A percentile compares a stretch with the other conserved stretches of the same genome.
These are phyloP conservation scores for Cuculus canorus DNA, from an alignment of 2,797 vertebrate genomes.

Conservation along the genomic window DNA sequence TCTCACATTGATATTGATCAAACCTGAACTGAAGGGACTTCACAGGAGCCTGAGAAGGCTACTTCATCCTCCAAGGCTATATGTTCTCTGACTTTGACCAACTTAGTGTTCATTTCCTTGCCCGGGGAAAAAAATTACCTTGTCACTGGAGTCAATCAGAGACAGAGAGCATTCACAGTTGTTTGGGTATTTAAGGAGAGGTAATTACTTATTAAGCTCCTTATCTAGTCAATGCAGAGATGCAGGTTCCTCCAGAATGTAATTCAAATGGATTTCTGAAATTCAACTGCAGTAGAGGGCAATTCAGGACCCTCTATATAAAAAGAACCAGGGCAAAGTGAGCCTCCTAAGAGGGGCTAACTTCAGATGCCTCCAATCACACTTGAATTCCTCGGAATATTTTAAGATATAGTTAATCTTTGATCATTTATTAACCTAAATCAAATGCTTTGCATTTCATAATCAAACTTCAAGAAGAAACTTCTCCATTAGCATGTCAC, in stretches of 20 bases:
- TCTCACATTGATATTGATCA: neutral
- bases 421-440: slow-evolving; percentile 22
- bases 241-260: neutral
- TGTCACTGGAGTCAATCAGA: neutral
- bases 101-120: neutral
- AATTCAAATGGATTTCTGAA: neutral
- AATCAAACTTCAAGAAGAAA: slow-evolving; percentile 22
- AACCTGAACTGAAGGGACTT: neutral
- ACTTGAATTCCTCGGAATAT: neutral
- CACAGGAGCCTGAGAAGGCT: neutral
- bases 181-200: neutral
- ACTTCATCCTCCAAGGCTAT: neutral
- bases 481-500: neutral
- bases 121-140: neutral
- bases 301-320: neutral
- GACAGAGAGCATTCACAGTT: neutral
- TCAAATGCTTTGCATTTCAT: neutral
- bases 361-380: neutral
- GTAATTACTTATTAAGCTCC: neutral
- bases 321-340: neutral
- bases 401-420: neutral
- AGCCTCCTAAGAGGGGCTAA: neutral
- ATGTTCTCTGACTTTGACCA: neutral
- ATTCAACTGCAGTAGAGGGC: neutral
- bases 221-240: neutral